A percentile compares a stretch with the other conserved stretches of the same genome.
Evolutionary conservation across 1,140 invertebrate genomes (phyloP).

Genomic region (Halesus radiatus): DNA sequence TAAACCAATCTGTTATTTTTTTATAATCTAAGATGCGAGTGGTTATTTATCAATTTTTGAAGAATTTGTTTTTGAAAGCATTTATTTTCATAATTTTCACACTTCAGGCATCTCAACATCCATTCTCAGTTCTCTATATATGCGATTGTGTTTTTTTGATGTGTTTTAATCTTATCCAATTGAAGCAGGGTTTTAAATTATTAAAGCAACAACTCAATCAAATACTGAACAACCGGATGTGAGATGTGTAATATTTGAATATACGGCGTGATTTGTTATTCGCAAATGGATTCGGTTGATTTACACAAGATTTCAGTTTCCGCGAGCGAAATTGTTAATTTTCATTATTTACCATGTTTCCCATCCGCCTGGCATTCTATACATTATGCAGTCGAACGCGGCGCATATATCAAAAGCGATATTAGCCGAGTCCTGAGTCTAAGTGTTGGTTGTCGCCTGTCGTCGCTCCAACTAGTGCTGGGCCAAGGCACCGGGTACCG

Average conservation of each 20-base stretch:
- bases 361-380: background rate
- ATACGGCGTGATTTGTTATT: conserved; percentile 17
- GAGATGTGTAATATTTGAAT: conserved; percentile 14
- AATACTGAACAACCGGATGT: background rate
- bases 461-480: background rate
- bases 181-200: too few relatives aligned
- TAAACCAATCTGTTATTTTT: too few relatives aligned
- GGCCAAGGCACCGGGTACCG: background rate
- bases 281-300: conserved; percentile 34
- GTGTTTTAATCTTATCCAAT: too few relatives aligned
- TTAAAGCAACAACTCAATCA: conserved; percentile 1
- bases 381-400: conserved; percentile 22
- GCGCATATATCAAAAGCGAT: conserved; percentile 31
- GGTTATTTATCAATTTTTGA: too few relatives aligned
- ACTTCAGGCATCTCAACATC: too few relatives aligned
- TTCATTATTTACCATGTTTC: conserved; percentile 34
- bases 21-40: too few relatives aligned
- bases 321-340: conserved; percentile 33
- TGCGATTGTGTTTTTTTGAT: too few relatives aligned
- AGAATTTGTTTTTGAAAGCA: too few relatives aligned
- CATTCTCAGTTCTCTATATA: too few relatives aligned
- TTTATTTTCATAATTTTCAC: too few relatives aligned
- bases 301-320: conserved; percentile 37
- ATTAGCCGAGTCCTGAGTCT: background rate
- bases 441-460: conserved; percentile 22